Conservation (phyloP, 1,140 invertebrate genomes). For the Laodelphax striatellus region DNA sequence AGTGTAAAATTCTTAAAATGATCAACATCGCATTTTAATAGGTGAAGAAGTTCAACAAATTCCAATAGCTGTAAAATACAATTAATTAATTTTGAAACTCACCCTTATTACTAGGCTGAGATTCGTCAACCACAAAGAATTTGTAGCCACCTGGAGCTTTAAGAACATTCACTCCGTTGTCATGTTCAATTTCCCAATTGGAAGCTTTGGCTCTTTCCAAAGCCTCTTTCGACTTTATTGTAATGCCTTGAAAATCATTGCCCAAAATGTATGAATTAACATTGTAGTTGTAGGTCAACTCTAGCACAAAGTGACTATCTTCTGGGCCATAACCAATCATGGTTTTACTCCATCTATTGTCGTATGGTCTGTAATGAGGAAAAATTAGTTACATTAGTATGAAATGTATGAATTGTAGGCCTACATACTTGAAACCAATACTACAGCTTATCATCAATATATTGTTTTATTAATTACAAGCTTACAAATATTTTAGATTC, state of each 20-base stretch:
- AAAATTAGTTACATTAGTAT: background rate
- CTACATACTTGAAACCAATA: too few relatives aligned
- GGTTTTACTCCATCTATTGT: slow-evolving; percentile 97
- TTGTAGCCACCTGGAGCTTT: slow-evolving; percentile 85
- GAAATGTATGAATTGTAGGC: too few relatives aligned
- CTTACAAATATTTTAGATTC: too few relatives aligned
- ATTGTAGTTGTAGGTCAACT: slow-evolving; percentile 96
- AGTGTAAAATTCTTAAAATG: too few relatives aligned
- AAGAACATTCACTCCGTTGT: slow-evolving; percentile 45
- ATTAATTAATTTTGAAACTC: too few relatives aligned
- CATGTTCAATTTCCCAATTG: slow-evolving; percentile 47
- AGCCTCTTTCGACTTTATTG: slow-evolving; percentile 64
- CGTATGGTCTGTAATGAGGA: slow-evolving; percentile 66
- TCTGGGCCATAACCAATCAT: slow-evolving; percentile 98
- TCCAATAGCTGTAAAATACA: too few relatives aligned
- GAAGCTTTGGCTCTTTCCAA: slow-evolving; percentile 55
- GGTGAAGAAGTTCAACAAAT: too few relatives aligned
- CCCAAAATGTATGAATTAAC: slow-evolving; percentile 69
- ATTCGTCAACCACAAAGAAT: slow-evolving; percentile 66
- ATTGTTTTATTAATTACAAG: too few relatives aligned
- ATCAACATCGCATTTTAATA: too few relatives aligned
- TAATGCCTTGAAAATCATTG: slow-evolving; percentile 85
- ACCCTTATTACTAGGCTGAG: slow-evolving; percentile 50
- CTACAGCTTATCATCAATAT: too few relatives aligned
- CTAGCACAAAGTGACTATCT: slow-evolving; percentile 89